Base-by-base conservation (phyloP, 2,888 invertebrate genomes). In the Ornithoptera alexandrae region DNA sequence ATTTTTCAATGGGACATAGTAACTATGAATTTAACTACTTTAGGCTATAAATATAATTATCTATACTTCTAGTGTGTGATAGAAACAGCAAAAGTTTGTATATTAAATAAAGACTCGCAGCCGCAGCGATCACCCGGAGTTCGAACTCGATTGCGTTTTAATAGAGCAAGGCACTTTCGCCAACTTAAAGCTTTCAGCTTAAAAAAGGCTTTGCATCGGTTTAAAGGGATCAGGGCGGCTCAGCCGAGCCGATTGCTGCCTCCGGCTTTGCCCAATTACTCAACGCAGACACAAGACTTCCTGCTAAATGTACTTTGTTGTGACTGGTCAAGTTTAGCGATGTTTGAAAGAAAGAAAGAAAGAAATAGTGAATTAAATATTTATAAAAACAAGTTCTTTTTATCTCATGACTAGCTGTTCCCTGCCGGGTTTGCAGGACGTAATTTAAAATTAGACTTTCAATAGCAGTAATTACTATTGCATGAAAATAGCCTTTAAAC, bases 101-200 rank as follows among this genome's bases (percentile, higher is more conserved):
- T 73, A 74, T 74, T 75, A 76, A 76, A 73, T 74, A 74, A 75
- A 76, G 74, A 72, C 71, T 73, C 71, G 63, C 73, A 72, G 71
- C 71, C 72, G 72, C 74, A 74, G 72, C 76, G 75, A 78, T 72
- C 72, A 73, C 74, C n/a, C 57, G 24, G 46, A 17, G 78, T 79
- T 84, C 84, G 83, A 84, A 84, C 83, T 81, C 84, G 85, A 90
- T 89, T 84, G 85, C 83, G 84, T 90, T 90, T 90, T 91, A 90
- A 91, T 91, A 90, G 89, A 92, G 89, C 87, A 83, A 81, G 85
- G 85, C 87, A 90, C 89, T 92, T 91, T 90, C 88, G 84, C 89
- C 88, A 92, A 91, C 91, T 92, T 91, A 90, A 92, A 92, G 88
- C 91, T 91, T 89, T 86, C 80, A 89, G 91, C 91, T 91, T 91